Evolutionary conservation across 2,888 invertebrate species (phyloP).

Genomic region (Lithosia quadra): DNA sequence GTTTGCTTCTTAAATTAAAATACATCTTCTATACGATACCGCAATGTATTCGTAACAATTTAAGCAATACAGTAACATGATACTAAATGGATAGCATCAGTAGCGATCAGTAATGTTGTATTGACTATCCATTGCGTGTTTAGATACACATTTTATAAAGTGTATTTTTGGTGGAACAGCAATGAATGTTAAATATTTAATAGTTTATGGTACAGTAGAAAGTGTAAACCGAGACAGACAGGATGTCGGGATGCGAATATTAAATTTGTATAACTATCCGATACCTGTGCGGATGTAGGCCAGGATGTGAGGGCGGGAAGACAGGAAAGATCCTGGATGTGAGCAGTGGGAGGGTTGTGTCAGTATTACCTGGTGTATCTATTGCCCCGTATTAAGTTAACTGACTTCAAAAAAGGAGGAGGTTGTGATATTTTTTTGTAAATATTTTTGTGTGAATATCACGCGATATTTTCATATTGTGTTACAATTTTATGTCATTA

Average conservation of each 20-base stretch:
- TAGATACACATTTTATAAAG: background rate
- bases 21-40: background rate
- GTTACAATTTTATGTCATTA: no score
- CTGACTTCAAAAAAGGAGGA: background rate
- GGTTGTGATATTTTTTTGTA: background rate
- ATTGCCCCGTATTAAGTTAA: background rate
- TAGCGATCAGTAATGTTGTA: background rate
- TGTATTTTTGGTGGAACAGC: background rate
- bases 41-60: conserved; percentile 10
- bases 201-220: conserved; percentile 17
- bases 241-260: conserved; percentile 61
- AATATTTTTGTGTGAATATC: background rate
- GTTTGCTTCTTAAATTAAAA: background rate
- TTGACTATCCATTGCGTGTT: conserved; percentile 7
- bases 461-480: no score
- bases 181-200: conserved; percentile 16
- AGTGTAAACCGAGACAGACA: conserved; percentile 52
- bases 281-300: conserved; percentile 59
- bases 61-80: background rate
- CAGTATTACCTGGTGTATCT: background rate
- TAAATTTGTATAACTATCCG: conserved; percentile 62
- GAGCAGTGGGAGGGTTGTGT: conserved; percentile 38
- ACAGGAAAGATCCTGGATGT: conserved; percentile 30
- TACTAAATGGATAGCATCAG: background rate
- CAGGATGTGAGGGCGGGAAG: conserved; percentile 52